Evolutionary conservation across 2,888 invertebrate genomes (phyloP), one percentile per base, ranked within the genome.

Genomic region (Caenorhabditis virilis): DNA sequence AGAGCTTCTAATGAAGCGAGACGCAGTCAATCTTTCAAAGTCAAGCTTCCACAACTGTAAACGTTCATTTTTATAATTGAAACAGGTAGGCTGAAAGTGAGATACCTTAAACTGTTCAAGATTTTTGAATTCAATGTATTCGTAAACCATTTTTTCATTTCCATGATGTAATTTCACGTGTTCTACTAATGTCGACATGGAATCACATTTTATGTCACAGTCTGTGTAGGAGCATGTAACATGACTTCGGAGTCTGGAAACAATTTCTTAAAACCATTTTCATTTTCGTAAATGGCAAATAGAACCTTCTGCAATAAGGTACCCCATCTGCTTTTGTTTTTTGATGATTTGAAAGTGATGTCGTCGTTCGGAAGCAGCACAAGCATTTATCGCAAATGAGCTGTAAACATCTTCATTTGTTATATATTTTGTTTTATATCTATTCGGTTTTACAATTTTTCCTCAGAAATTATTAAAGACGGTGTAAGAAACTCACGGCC

Each of bases 21-120:
- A 60, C 47, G 59, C 38, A 2, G 72, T 72, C 11, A 65, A 36
- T 2, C 54, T 35, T 38, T 72, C 72, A 23, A 72, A 51, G 11
- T 62, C 52, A 0, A 35, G 20, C 20, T 49, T 52, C 69, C 69
- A 72, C 11, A 41, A 7, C 61, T 61, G 41, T 2, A 23, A 26
- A 43, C 13, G 7, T 25, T 13, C 16, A 18, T 43, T 25, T 43
- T 43, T 18, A 20, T 43, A n/a, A n/a, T n/a, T n/a, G n/a, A n/a
- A n/a, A n/a, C n/a, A n/a, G n/a, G n/a, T n/a, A n/a, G n/a, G n/a
- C n/a, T n/a, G n/a, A n/a, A n/a, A n/a, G n/a, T n/a, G n/a, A n/a
- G n/a, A n/a, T 18, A 69, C 61, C 49, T 67, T 67, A 43, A 69
- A 72, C 22, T 61, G 56, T 0, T 49, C 45, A 16, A 59, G 13